These are phyloP conservation scores for Syrista parreyssii DNA, from an alignment of 2,888 invertebrate species.

Conservation along the genomic window DNA sequence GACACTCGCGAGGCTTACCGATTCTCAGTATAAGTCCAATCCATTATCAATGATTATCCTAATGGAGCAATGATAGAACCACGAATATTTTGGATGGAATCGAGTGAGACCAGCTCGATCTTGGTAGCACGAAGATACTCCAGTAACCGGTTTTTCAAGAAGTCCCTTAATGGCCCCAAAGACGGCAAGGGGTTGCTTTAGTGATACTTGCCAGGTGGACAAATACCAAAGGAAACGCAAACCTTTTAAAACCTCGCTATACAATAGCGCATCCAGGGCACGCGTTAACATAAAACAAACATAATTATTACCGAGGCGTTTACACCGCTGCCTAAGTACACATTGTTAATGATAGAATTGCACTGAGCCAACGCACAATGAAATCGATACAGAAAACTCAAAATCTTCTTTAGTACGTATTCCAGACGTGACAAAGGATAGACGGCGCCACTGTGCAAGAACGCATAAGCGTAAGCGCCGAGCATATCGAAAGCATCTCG, in stretches of 20 bases:
- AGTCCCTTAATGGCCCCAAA: not conserved
- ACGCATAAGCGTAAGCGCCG: not conserved
- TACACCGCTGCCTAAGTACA: not conserved
- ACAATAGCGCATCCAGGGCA: not conserved
- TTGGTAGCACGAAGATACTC: not conserved
- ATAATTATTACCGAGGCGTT: not conserved
- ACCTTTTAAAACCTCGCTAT: not conserved
- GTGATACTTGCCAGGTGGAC: conserved; percentile 6
- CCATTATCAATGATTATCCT: not conserved
- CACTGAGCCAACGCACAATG: not conserved
- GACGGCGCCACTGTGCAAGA: not conserved
- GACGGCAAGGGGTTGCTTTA: conserved; percentile 1
- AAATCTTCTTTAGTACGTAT: not conserved
- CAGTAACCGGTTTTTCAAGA: not conserved
- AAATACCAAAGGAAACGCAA: conserved; percentile 6
- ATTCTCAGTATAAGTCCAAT: not conserved
- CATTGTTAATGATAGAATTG: not conserved
- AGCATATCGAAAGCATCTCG: not conserved
- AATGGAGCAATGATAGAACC: not conserved
- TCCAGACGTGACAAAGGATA: not conserved
- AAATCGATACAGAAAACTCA: not conserved
- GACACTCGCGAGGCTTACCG: not conserved
- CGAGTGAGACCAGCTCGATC: not conserved
- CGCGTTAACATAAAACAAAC: not conserved
- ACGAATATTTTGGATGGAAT: not conserved